A percentile compares a stretch with the other conserved stretches of the same genome.
Evolutionary conservation across 2,797 vertebrate species (phyloP).

Genomic region (Sebastes cheni): DNA sequence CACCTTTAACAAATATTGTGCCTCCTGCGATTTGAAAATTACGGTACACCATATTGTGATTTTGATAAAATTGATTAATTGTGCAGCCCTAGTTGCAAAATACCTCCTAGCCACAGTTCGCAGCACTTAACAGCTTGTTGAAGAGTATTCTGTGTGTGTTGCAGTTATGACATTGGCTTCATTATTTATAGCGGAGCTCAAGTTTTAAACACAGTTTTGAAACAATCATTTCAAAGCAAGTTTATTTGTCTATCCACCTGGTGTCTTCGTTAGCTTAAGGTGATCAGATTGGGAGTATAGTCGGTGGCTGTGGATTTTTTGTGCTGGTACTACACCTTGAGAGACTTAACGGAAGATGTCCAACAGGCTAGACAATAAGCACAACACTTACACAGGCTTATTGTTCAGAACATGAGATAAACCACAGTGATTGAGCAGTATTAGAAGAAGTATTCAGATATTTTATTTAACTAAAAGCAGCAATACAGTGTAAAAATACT

Average conservation of each 20-base stretch:
- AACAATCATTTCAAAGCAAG: background rate
- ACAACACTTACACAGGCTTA: background rate
- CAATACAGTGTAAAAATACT: no score
- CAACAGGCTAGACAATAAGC: background rate
- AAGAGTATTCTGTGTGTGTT: background rate
- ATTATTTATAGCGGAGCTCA: background rate
- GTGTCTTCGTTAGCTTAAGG: background rate
- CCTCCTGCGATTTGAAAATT: no score
- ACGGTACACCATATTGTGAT: no score
- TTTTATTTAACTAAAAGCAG: no score
- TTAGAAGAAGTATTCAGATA: no score
- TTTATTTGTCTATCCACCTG: background rate
- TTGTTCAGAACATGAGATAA: background rate
- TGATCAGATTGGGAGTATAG: background rate
- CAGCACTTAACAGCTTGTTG: background rate
- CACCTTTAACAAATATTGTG: no score
- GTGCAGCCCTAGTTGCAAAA: background rate
- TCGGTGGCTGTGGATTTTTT: conserved; percentile 15
- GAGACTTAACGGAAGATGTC: conserved; percentile 16
- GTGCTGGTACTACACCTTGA: background rate
- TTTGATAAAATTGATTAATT: no score
- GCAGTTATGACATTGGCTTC: background rate
- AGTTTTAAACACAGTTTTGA: background rate
- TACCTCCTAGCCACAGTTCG: background rate
- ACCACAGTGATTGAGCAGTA: conserved; percentile 1